phyloP scores from a whole-genome alignment of 1,140 invertebrate species.

The Gonioctena quinquepunctata region DNA sequence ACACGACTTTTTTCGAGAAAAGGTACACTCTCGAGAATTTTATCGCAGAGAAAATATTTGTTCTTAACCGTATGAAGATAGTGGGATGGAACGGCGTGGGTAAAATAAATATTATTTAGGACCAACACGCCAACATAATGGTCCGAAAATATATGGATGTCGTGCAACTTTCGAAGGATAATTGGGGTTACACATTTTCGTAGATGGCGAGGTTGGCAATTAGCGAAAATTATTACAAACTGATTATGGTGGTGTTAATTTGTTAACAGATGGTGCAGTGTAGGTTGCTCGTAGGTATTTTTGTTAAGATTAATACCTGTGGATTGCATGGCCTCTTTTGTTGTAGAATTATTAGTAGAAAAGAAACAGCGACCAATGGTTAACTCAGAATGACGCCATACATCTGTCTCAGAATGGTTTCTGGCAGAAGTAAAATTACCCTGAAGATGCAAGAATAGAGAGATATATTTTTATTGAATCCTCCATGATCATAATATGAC shows the following conservation, averaged over 20 bases:
- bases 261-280: neutral
- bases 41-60: conserved; percentile 29
- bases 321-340: too few species aligned
- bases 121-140: conserved; percentile 22
- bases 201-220: neutral
- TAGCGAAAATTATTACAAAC: neutral
- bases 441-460: too few species aligned
- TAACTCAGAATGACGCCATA: too few species aligned
- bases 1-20: conserved; percentile 20
- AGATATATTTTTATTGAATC: too few species aligned
- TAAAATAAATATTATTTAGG: conserved; percentile 29
- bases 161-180: neutral
- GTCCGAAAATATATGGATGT: conserved; percentile 10
- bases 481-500: too few species aligned
- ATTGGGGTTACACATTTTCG: conserved; percentile 6
- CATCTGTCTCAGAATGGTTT: too few species aligned
- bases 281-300: too few species aligned
- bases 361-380: too few species aligned
- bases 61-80: conserved; percentile 20
- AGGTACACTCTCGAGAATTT: conserved; percentile 20
- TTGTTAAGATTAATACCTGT: too few species aligned
- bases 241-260: neutral
- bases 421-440: too few species aligned
- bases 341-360: too few species aligned
- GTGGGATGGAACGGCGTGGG: conserved; percentile 25